phyloP scores from a whole-genome alignment of 1,140 invertebrate genomes.

The Apolygus lucorum region DNA sequence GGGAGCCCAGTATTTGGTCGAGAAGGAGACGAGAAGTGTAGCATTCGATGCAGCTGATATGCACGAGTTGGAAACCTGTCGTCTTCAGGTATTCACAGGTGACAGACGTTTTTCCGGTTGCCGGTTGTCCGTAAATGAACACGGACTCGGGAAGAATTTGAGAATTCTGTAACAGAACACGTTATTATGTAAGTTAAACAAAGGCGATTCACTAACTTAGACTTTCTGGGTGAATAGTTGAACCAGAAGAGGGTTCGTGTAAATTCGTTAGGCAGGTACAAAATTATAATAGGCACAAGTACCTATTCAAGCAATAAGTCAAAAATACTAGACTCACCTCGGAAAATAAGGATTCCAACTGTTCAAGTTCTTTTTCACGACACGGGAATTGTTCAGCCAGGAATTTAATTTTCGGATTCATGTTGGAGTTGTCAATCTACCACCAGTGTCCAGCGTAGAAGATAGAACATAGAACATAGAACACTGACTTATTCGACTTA shows the following conservation, averaged over 20 bases:
- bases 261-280: too few species aligned
- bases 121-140: constrained; percentile 68
- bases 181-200: background rate
- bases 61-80: constrained; percentile 51
- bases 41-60: constrained; percentile 75
- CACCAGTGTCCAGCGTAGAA: too few species aligned
- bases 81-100: constrained; percentile 49
- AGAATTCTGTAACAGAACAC: constrained; percentile 19
- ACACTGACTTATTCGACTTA: too few species aligned
- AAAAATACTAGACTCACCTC: too few species aligned
- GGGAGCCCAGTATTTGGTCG: constrained; percentile 59
- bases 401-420: too few species aligned
- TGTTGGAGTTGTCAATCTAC: too few species aligned
- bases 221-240: background rate
- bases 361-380: background rate
- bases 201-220: too few species aligned
- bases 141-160: constrained; percentile 37
- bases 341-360: background rate
- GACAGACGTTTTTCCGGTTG: constrained; percentile 69
- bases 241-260: too few species aligned
- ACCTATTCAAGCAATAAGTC: background rate
- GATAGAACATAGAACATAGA: too few species aligned
- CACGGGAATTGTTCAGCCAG: background rate
- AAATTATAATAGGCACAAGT: too few species aligned
- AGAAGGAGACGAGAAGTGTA: constrained; percentile 64